Evolutionary conservation across 2,888 invertebrate genomes (phyloP), one percentile per base, ranked within the genome.

Genomic region (Spicauda simplicius): DNA sequence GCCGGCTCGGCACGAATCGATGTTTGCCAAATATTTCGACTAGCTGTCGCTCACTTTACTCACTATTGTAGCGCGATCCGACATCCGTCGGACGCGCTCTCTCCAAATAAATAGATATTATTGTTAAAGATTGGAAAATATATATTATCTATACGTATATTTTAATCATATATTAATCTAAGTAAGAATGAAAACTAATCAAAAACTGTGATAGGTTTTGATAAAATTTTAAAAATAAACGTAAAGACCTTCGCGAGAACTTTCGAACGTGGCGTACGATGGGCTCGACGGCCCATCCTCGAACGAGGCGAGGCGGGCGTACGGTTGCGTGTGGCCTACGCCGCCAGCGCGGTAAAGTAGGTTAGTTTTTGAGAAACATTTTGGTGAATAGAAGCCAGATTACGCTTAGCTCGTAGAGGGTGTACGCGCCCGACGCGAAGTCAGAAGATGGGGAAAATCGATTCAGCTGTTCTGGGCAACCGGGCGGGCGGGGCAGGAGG

Each of bases 151-250:
- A 91, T 91, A 92, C 88, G 86, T 91, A 91, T 93, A 92, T 93
- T 92, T 91, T 91, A 93, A 91, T 87, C 91, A 89, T 87, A 90
- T 93, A 93, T 91, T 92, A 91, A 91, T 82, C 79, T 86, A 91
- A 89, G 90, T 93, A 91, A 93, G 91, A 82, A 88, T 88, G 91
- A 90, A 91, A 90, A 93, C 90, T 93, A 93, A 91, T 93, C 93
- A 91, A 90, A 91, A 92, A 93, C 93, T 92, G 93, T 93, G 93
- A 93, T 93, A 93, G 91, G 93, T 93, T 93, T 93, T 93, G 92
- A 92, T 92, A 93, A 90, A 91, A 90, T 90, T 92, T 92, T 91
- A 91, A 91, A 88, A 84, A 71, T 71, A 74, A 85, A 86, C 83
- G 79, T 72, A 79, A 79, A 79, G 77, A 82, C 74, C 78, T 74